Evolutionary conservation across 2,113 vertebrate species (phyloP).

Genomic region (Tenrec ecaudatus): DNA sequence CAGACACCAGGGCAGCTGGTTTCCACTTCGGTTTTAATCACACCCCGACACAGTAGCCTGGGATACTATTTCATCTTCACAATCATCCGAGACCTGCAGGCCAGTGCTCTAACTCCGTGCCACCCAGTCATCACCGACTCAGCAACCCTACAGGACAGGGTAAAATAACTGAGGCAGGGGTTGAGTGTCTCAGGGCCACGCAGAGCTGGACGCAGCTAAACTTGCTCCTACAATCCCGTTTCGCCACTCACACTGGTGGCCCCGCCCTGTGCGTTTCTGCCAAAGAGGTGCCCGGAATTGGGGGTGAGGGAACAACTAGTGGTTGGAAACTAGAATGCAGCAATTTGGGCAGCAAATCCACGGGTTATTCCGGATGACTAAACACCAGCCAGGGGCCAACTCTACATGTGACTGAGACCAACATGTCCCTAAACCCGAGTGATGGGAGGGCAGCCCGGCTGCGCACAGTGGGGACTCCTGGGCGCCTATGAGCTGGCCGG

Average conservation of each 20-base stretch:
- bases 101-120: no score
- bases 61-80: not conserved
- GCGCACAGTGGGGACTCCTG: not conserved
- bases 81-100: accelerated
- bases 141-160: no score
- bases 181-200: not conserved
- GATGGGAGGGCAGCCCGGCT: not conserved
- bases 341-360: not conserved
- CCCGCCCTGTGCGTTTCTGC: not conserved
- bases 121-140: no score
- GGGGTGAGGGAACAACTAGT: no score
- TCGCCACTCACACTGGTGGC: not conserved
- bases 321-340: not conserved
- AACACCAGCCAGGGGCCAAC: not conserved
- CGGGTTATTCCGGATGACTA: not conserved
- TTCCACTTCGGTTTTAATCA: not conserved
- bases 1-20: not conserved
- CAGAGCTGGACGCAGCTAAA: not conserved
- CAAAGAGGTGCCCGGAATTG: not conserved
- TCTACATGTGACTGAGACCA: accelerated
- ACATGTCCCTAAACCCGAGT: no score
- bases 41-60: accelerated
- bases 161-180: not conserved
- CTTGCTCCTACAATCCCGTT: not conserved
- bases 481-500: not conserved